Evolutionary conservation across 2,113 vertebrate species (phyloP).

Genomic region (Ploceus nigricollis): DNA sequence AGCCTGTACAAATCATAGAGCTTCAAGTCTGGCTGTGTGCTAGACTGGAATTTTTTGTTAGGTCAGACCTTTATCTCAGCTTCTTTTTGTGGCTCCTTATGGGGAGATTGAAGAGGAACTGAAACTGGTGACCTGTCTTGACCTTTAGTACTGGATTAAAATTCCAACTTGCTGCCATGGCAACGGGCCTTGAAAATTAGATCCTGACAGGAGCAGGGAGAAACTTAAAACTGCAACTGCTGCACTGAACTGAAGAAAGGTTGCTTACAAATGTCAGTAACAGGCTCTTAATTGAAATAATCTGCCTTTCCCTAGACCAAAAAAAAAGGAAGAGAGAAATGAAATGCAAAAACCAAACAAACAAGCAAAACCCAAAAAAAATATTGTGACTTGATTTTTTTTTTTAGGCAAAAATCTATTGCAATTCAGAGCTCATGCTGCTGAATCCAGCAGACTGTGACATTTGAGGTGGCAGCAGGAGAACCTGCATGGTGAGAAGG

Average conservation of each 20-base stretch:
- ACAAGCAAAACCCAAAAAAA: not conserved
- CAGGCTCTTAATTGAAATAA: slow-evolving; percentile 74
- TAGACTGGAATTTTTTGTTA: slow-evolving; percentile 50
- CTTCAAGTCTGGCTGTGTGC: slow-evolving; percentile 30
- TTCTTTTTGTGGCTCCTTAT: slow-evolving; percentile 57
- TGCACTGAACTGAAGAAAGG: slow-evolving; percentile 64
- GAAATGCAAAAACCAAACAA: not conserved
- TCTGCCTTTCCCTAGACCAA: slow-evolving; percentile 38
- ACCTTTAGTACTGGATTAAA: slow-evolving; percentile 78
- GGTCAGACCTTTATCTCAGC: slow-evolving; percentile 48
- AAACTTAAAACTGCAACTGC: slow-evolving; percentile 67
- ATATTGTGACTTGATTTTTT: not conserved
- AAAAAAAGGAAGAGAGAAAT: not conserved
- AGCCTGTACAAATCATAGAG: slow-evolving; percentile 19
- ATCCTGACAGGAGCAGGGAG: slow-evolving; percentile 66
- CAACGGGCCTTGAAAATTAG: slow-evolving; percentile 75
- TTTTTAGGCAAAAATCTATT: slow-evolving; percentile 22
- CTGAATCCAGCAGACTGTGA: slow-evolving; percentile 13
- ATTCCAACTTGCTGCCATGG: slow-evolving; percentile 74
- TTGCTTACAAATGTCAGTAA: slow-evolving; percentile 60
- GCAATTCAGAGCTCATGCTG: slow-evolving; percentile 29
- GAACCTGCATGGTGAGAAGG: not conserved
- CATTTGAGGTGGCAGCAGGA: slow-evolving; percentile 7
- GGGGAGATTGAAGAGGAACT: slow-evolving; percentile 70
- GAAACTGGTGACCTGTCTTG: slow-evolving; percentile 71